Evolutionary conservation across 1,140 invertebrate genomes (phyloP), one percentile per base, ranked within the genome.

Genomic region (Teleopsis dalmanni): DNA sequence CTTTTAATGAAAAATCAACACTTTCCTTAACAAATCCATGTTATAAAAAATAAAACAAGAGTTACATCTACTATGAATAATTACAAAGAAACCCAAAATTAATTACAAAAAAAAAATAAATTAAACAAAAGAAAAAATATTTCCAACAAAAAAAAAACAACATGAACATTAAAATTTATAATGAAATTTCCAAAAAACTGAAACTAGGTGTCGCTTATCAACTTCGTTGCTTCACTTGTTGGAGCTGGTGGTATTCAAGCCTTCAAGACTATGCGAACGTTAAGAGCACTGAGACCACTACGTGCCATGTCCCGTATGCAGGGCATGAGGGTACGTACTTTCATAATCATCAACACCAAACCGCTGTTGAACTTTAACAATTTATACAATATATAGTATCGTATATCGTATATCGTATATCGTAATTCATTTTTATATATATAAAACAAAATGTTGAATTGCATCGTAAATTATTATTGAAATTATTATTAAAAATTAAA

Each of bases 241-340:
- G 90, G 91, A 73, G 88, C 87, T 73, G 89, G 90, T 73, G 89
- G 90, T 76, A 93, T 94, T 82, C 90, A 94, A 83, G 91, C 91
- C 75, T 94, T 95, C 85, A 94, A 94, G 88, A 94, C 91, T 73
- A 95, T 95, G 91, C 78, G 91, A 83, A 94, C 91, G 66, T 81
- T 95, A 70, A 84, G 91, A 78, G 91, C 91, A 73, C 82, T 95
- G 75, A 84, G 91, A 73, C 91, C 91, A 71, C 81, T 95, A 75
- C 85, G 90, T 78, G 91, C 91, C 72, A 90, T 95, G 87, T 92
- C 90, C 77, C 83, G 91, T 77, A 93, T 94, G 88, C 91, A 95
- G 82, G 91, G 91, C 76, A 95, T 95, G 91, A 87, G 91, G 85
- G 91, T 94, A 90, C 79, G 87, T 86, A 81, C 73, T 70, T 69